Percentiles rank a stretch among this genome's conserved stretches.
These are phyloP conservation scores for Portevinia maculata DNA, from an alignment of 2,888 invertebrate species.

Conservation along the genomic window DNA sequence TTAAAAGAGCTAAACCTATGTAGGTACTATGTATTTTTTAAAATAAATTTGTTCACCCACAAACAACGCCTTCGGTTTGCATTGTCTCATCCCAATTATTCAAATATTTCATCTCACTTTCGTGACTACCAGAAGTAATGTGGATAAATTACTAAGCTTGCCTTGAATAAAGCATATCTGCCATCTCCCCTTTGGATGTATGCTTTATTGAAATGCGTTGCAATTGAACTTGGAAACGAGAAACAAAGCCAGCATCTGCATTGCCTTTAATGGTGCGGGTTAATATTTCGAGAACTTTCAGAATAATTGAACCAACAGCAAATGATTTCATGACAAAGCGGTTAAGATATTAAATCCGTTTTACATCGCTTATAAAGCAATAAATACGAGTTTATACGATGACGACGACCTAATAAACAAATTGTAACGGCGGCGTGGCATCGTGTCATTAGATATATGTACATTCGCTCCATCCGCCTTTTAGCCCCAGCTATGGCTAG, in stretches of 20 bases:
- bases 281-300: neutral
- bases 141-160: conserved; percentile 24
- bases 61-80: conserved; percentile 17
- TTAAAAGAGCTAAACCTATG: neutral
- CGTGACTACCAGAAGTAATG: conserved; percentile 31
- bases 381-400: conserved; percentile 44
- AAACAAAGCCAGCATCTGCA: conserved; percentile 17
- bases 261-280: conserved; percentile 6
- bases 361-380: conserved; percentile 24
- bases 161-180: conserved; percentile 4
- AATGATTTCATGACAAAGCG: conserved; percentile 13
- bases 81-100: conserved; percentile 21
- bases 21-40: conserved; percentile 2
- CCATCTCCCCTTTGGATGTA: neutral
- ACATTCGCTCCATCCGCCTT: conserved; percentile 37
- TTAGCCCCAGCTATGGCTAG: conserved; percentile 10
- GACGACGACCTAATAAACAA: conserved; percentile 62
- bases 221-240: conserved; percentile 11
- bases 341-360: conserved; percentile 10
- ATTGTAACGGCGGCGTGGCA: conserved; percentile 27
- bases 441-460: conserved; percentile 41
- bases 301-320: conserved; percentile 21
- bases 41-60: conserved; percentile 2
- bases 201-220: conserved; percentile 14
- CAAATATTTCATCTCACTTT: conserved; percentile 12